These are phyloP conservation scores for Scrobipalpa atriplicella DNA, from an alignment of 2,888 invertebrate species.

Conservation along the genomic window DNA sequence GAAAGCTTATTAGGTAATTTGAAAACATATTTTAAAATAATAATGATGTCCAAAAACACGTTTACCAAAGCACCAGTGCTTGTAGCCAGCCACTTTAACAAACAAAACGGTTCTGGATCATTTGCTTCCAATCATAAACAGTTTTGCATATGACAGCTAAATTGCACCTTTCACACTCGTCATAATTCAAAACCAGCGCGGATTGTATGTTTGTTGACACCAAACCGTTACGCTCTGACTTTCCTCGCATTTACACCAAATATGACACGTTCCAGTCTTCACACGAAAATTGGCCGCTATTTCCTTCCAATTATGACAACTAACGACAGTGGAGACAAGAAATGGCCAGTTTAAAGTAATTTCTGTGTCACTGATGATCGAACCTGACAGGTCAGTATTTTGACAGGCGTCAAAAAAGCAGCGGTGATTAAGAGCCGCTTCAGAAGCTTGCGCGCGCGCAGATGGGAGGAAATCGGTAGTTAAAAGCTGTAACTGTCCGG, in stretches of 20 bases:
- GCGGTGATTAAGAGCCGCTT: conserved; percentile 12
- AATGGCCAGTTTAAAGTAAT: conserved; percentile 2
- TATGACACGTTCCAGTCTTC: conserved; percentile 13
- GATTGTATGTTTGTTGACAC: conserved; percentile 4
- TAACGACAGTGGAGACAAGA: neutral
- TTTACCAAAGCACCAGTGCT: too few relatives aligned
- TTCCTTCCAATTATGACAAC: neutral
- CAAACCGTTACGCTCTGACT: conserved; percentile 8
- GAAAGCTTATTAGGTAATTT: too few relatives aligned
- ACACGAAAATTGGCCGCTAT: neutral
- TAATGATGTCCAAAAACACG: too few relatives aligned
- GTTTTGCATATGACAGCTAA: conserved; percentile 1
- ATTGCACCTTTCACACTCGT: conserved; percentile 7
- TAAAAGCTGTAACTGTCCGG: conserved; percentile 27
- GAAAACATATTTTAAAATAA: too few relatives aligned
- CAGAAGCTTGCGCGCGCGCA: conserved; percentile 20
- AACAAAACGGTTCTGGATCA: neutral
- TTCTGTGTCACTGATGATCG: conserved; percentile 6
- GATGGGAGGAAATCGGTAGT: conserved; percentile 33
- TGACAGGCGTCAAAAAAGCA: conserved; percentile 25
- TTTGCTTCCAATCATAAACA: conserved; percentile 1
- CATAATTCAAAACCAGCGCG: neutral
- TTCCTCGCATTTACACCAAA: neutral
- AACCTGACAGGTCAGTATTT: conserved; percentile 18
- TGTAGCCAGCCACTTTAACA: neutral